Evolutionary conservation across 2,113 vertebrate genomes (phyloP).

Genomic region (Takifugu bimaculatus): DNA sequence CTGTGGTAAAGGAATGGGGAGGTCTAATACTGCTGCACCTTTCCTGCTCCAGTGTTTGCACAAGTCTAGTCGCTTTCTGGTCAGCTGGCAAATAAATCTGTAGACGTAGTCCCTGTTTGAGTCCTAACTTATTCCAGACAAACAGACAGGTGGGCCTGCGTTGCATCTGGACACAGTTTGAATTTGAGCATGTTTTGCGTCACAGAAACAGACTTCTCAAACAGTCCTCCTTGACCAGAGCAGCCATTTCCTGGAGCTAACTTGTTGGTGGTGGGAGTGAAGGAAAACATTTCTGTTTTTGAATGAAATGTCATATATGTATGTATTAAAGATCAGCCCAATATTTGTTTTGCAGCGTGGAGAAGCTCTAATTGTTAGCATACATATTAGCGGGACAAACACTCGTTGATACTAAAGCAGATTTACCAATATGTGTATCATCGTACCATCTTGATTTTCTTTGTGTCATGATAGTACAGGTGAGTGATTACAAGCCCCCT

Average conservation of each 20-base stretch:
- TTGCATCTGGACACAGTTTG: slow-evolving; percentile 53
- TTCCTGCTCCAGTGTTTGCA: slow-evolving; percentile 52
- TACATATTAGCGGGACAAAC: too few species aligned
- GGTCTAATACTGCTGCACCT: slow-evolving; percentile 58
- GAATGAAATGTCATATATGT: background rate
- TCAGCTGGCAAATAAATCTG: slow-evolving; percentile 54
- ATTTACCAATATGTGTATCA: background rate
- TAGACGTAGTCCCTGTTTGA: slow-evolving; percentile 46
- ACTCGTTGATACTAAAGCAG: too few species aligned
- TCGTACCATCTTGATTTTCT: too few species aligned
- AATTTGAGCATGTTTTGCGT: slow-evolving; percentile 29
- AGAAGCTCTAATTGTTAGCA: too few species aligned
- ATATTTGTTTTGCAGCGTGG: too few species aligned
- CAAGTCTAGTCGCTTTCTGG: slow-evolving; percentile 55
- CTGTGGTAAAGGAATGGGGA: slow-evolving; percentile 57
- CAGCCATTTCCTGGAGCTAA: slow-evolving; percentile 13
- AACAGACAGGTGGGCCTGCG: slow-evolving; percentile 71
- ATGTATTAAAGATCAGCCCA: too few species aligned
- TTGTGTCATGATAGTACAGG: background rate
- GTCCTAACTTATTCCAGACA: slow-evolving; percentile 54
- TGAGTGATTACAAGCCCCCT: too few species aligned
- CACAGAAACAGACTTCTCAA: slow-evolving; percentile 30
- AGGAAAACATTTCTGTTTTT: slow-evolving; percentile 1
- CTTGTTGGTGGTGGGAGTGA: slow-evolving; percentile 9
- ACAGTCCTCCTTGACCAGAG: slow-evolving; percentile 18